Percentiles rank a stretch among this genome's conserved stretches.
Evolutionary conservation across 1,140 invertebrate genomes (phyloP).

Genomic region (Mactra quadrangularis): DNA sequence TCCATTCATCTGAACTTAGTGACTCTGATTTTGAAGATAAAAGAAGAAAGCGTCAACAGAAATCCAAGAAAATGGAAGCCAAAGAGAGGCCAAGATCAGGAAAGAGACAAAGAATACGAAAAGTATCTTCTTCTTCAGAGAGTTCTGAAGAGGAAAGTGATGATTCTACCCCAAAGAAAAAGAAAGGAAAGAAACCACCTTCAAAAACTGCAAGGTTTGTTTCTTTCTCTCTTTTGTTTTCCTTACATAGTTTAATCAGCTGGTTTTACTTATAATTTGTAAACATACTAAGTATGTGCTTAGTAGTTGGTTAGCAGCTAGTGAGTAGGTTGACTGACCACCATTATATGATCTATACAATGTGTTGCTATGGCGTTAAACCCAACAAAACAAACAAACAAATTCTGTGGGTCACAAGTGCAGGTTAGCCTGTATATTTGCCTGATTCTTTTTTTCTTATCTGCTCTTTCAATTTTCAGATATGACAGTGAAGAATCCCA

Average conservation of each 20-base stretch:
- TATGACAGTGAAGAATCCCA: conserved; percentile 44
- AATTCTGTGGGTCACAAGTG: too few species aligned
- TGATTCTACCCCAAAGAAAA: conserved; percentile 5
- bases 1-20: conserved; percentile 41
- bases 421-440: too few species aligned
- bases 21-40: conserved; percentile 58
- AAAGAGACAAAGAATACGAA: conserved; percentile 59
- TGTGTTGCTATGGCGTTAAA: too few species aligned
- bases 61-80: conserved; percentile 55
- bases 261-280: too few species aligned
- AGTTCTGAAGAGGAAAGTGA: conserved; percentile 60
- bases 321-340: too few species aligned
- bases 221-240: not conserved
- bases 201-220: conserved; percentile 46
- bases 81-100: conserved; percentile 45
- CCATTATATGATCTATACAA: too few species aligned
- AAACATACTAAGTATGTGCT: too few species aligned
- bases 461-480: conserved; percentile 3
- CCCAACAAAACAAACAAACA: too few species aligned
- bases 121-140: conserved; percentile 58
- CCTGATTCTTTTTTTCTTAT: not conserved
- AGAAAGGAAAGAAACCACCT: conserved; percentile 42
- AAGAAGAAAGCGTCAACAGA: conserved; percentile 38
- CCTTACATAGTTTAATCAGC: too few species aligned
- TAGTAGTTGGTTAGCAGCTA: too few species aligned